Percentiles rank a stretch among this genome's conserved stretches.
Evolutionary conservation across 2,113 vertebrate species (phyloP).

Genomic region (Festucalex cinctus): DNA sequence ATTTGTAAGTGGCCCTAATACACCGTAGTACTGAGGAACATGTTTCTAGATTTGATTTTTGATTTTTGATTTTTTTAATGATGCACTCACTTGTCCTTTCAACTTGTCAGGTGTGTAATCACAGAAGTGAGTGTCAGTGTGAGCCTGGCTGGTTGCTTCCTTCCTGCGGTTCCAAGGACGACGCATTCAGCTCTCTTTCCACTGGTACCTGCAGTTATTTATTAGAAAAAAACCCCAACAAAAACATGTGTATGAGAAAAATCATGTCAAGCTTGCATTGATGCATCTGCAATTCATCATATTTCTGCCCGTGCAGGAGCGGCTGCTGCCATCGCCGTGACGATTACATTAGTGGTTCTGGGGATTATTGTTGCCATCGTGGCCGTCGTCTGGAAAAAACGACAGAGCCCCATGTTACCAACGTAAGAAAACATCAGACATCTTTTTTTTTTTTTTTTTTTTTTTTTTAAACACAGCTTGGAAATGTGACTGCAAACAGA

Average conservation of each 20-base stretch:
- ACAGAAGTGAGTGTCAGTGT: conserved; percentile 72
- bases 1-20: no score
- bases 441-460: no score
- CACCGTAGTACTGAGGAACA: no score
- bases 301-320: conserved; percentile 38
- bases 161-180: conserved; percentile 32
- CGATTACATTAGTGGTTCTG: conserved; percentile 36
- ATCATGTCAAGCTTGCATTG: neutral
- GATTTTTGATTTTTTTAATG: no score
- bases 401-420: conserved; percentile 21
- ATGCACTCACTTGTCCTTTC: neutral
- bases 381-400: conserved; percentile 49
- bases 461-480: neutral
- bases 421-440: conserved; percentile 31
- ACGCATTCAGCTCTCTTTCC: neutral
- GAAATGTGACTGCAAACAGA: neutral
- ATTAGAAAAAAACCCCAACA: neutral
- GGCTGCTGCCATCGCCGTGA: conserved; percentile 27
- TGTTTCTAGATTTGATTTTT: no score
- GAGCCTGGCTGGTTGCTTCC: conserved; percentile 69
- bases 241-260: no score
- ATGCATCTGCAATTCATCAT: neutral
- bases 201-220: conserved; percentile 14
- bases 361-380: conserved; percentile 24
- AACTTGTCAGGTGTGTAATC: conserved; percentile 70